Conservation (phyloP, 2,113 vertebrate species). For the Cricetomys ansorgei region DNA sequence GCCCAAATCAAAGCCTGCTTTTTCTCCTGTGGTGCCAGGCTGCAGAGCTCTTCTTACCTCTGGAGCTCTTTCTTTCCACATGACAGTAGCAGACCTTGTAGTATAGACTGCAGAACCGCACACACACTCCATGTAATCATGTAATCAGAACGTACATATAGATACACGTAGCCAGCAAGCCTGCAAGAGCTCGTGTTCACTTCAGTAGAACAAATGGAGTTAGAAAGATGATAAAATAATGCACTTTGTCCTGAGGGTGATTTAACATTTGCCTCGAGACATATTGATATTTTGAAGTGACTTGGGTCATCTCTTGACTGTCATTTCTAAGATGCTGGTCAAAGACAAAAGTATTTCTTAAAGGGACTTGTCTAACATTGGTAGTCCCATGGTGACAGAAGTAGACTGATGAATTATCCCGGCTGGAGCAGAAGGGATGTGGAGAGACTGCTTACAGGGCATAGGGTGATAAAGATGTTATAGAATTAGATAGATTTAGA, state of each 20-base stretch:
- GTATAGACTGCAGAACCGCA: not conserved
- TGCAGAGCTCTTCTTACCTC: not conserved
- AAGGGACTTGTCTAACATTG: not conserved
- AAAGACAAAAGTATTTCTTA: not conserved
- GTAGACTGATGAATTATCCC: not conserved
- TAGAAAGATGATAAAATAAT: not conserved
- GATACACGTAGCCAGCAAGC: not conserved
- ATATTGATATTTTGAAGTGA: not conserved
- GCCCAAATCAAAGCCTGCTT: not conserved
- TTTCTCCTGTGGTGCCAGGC: not conserved
- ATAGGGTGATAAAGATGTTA: not conserved
- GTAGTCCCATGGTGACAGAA: not conserved
- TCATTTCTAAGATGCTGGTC: not conserved
- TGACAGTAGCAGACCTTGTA: not conserved
- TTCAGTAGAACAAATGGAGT: not conserved
- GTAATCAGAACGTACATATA: not conserved
- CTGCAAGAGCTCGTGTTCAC: not conserved
- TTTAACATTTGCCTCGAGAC: not conserved
- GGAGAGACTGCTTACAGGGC: not conserved
- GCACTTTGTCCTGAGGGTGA: not conserved
- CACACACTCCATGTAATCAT: too few species aligned
- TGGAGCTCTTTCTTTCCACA: not conserved
- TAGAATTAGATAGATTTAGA: conserved; percentile 1
- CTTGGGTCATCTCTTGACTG: not conserved
- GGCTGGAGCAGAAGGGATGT: not conserved